Base-by-base conservation (phyloP, 2,888 invertebrate genomes). In the Tholera decimalis region DNA sequence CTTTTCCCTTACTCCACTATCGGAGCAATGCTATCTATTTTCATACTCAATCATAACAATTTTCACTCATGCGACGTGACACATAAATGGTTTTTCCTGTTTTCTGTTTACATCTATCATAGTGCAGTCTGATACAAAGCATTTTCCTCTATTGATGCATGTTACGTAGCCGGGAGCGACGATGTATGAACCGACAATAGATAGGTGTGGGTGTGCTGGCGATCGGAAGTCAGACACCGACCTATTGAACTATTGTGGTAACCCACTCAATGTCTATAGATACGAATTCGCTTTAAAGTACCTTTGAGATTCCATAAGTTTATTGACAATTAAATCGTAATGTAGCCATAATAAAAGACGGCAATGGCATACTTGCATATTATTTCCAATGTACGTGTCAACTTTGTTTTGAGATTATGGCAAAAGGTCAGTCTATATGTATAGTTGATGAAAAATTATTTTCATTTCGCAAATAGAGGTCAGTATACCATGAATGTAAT, bases 321-420 rank as follows among this genome's bases (percentile, higher is more conserved):
- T 59, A 55, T 61, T 56, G 43, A 58, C 35, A 33, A 58, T 78
- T 63, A 78, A 50, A 47, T 50, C 59, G 33, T 47, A 66, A 51
- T 49, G 35, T 20, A 43, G 54, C 13, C 37, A 30, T 49, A 39
- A 56, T 60, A 59, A 61, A n/a, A 30, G 50, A 68, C 55, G 76
- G 59, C 76, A 76, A 62, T 73, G 64, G 65, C 79, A 72, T 60
- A 67, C 53, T 79, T 73, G 58, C 56, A 59, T 73, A 60, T 60
- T 51, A 61, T 51, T 63, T 60, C 53, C 41, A 44, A 55, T 24
- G 50, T 50, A 58, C 13, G 13, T 41, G 43, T 60, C 47, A 58
- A 59, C 43, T 65, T 63, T 57, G 66, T 69, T 63, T 61, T 58
- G 50, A 56, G 51, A 57, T 47, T 59, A 35, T 51, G 24, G 11